phyloP scores from a whole-genome alignment of 2,113 vertebrate genomes.

The Sakesphorus luctuosus region DNA sequence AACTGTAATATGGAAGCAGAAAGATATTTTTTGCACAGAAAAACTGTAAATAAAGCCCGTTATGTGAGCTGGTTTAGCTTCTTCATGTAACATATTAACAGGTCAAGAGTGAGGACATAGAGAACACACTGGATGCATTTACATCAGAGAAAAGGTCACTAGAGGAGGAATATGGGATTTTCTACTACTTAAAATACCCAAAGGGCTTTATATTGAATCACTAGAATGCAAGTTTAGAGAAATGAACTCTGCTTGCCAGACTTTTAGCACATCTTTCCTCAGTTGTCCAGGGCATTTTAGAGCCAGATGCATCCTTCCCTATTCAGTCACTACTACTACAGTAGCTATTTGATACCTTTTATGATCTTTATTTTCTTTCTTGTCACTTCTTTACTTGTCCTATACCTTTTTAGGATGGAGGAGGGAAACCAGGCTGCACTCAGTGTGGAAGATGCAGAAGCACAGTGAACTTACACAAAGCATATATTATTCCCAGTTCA shows the following conservation, averaged over 20 bases:
- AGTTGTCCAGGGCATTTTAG: background rate
- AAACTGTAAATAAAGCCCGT: background rate
- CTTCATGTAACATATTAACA: background rate
- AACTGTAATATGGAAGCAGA: background rate
- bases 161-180: accelerated
- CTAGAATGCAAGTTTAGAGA: background rate
- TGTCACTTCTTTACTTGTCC: background rate
- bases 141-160: background rate
- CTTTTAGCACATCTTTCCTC: background rate
- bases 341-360: background rate
- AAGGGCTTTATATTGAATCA: background rate
- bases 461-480: background rate
- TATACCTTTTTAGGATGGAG: background rate
- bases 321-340: background rate
- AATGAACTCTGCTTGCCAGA: background rate
- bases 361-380: background rate
- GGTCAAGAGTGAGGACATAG: background rate
- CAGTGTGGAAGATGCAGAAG: background rate
- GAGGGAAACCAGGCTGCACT: background rate
- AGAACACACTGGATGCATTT: background rate
- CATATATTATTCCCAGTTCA: background rate
- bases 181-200: background rate
- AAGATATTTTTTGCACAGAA: background rate
- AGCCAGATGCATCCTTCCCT: accelerated
- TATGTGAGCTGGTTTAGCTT: background rate